Evolutionary conservation across 1,140 invertebrate genomes (phyloP).

Genomic region (Hetaerina americana): DNA sequence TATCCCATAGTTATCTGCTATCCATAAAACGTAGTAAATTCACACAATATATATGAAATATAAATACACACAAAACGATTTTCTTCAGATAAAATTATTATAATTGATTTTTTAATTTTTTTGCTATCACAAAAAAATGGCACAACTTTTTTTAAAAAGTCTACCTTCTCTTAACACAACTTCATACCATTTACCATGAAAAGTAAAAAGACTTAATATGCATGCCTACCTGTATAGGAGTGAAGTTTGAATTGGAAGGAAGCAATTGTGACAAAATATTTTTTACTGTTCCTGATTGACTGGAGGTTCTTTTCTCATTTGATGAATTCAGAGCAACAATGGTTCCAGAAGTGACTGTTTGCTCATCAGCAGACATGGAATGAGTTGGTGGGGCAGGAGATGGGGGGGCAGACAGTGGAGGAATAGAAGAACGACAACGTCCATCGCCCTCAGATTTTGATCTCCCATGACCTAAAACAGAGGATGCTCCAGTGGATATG

Average conservation of each 20-base stretch:
- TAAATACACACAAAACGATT: too few species aligned
- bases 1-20: too few species aligned
- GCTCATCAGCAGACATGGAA: neutral
- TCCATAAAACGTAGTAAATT: too few species aligned
- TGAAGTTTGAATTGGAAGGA: slow-evolving; percentile 33
- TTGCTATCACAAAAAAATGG: too few species aligned
- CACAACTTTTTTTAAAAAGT: slow-evolving; percentile 17
- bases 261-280: slow-evolving; percentile 53
- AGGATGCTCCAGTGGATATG: neutral
- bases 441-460: neutral
- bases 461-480: neutral
- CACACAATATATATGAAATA: too few species aligned
- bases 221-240: slow-evolving; percentile 35
- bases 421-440: neutral
- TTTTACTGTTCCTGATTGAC: slow-evolving; percentile 39
- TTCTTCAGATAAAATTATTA: too few species aligned
- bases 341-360: neutral
- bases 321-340: neutral
- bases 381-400: neutral
- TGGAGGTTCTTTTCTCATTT: neutral
- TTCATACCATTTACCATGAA: too few species aligned
- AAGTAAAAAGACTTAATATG: too few species aligned
- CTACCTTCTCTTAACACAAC: slow-evolving; percentile 28
- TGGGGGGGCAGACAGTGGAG: neutral
- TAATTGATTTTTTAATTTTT: too few species aligned